Percentiles rank a stretch among this genome's conserved stretches.
phyloP scores from a whole-genome alignment of 2,888 invertebrate genomes.

The Cabera pusaria region DNA sequence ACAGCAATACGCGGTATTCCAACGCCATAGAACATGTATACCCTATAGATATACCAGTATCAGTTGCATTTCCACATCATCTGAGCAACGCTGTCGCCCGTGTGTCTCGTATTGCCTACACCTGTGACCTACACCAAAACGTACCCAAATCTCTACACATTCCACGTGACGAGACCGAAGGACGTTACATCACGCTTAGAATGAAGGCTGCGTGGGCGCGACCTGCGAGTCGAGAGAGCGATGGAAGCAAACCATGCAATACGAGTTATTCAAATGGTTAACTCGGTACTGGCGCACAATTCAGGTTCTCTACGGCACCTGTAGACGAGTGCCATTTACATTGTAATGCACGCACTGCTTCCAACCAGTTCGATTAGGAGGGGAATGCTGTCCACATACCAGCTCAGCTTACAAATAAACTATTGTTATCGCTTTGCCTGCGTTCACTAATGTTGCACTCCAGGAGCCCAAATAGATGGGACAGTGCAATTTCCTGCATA shows the following conservation, averaged over 20 bases:
- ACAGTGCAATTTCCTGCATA: constrained; percentile 16
- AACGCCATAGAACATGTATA: constrained; percentile 16
- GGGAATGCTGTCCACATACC: constrained; percentile 70
- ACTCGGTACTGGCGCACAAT: constrained; percentile 46
- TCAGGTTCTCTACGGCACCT: constrained; percentile 67
- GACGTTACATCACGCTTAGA: constrained; percentile 37
- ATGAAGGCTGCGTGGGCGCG: constrained; percentile 22
- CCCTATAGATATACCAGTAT: constrained; percentile 36
- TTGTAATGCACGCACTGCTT: constrained; percentile 73
- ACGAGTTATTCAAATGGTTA: constrained; percentile 48
- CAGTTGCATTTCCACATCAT: constrained; percentile 58
- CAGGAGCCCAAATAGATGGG: constrained; percentile 17
- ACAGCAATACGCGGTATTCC: no score
- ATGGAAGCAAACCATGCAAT: constrained; percentile 48
- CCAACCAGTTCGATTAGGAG: constrained; percentile 74
- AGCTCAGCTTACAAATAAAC: constrained; percentile 28
- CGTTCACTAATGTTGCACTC: constrained; percentile 17
- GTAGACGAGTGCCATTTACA: constrained; percentile 79
- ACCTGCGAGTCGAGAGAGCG: constrained; percentile 36
- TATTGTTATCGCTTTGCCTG: constrained; percentile 26
- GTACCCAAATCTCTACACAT: constrained; percentile 45
- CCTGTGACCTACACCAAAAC: constrained; percentile 59
- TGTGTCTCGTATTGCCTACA: constrained; percentile 68
- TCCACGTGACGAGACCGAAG: constrained; percentile 33
- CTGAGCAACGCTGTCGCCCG: constrained; percentile 63